A percentile compares a stretch with the other conserved stretches of the same genome.
Conservation (phyloP, 2,113 vertebrate genomes). For the Eretmochelys imbricata region DNA sequence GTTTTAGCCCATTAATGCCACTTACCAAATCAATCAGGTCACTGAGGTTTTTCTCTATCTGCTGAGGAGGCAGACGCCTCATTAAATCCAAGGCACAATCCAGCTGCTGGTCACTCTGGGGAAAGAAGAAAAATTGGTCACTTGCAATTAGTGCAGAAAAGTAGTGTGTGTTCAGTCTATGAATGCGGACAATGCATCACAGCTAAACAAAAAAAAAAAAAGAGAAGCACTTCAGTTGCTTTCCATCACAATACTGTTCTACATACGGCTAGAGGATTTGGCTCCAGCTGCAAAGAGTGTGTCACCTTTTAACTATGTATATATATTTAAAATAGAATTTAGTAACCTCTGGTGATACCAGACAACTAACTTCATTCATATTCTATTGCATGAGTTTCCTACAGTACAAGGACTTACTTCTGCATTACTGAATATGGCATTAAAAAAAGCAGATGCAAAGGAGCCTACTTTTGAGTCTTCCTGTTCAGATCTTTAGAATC, state of each 20-base stretch:
- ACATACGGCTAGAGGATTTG: rapidly evolving
- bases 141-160: background rate
- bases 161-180: rapidly evolving
- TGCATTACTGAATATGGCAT: background rate
- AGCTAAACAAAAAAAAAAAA: background rate
- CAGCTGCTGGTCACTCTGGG: conserved; percentile 96
- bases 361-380: background rate
- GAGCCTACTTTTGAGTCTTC: background rate
- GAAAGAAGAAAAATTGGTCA: background rate
- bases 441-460: background rate
- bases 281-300: rapidly evolving
- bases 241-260: background rate
- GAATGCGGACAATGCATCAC: background rate
- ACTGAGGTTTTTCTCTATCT: conserved; percentile 99
- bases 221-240: background rate
- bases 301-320: background rate
- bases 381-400: background rate
- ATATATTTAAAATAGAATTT: background rate
- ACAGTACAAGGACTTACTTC: background rate
- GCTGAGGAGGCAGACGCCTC: conserved; percentile 99
- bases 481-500: background rate
- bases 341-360: rapidly evolving
- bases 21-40: conserved; percentile 99
- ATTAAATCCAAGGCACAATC: conserved; percentile 99
- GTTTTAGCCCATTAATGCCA: background rate